Percentiles rank a stretch among this genome's conserved stretches.
Conservation (phyloP, 2,888 invertebrate species). For the Rotaria socialis region DNA sequence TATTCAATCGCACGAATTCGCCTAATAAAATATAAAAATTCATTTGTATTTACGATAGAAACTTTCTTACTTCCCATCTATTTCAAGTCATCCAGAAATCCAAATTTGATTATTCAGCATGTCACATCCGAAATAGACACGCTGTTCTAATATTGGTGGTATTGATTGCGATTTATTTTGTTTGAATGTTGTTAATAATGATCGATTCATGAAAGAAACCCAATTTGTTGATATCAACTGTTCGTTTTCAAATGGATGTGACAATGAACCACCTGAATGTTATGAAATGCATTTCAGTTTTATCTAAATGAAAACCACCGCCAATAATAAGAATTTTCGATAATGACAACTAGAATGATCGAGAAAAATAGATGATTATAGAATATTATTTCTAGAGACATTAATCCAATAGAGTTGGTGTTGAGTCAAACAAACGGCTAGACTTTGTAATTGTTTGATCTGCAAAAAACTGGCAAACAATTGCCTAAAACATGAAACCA, state of each 20-base stretch:
- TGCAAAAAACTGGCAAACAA: too few relatives aligned
- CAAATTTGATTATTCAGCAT: not conserved
- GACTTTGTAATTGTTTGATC: too few relatives aligned
- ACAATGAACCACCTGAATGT: not conserved
- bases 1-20: not conserved
- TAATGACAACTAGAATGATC: not conserved
- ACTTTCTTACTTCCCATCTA: not conserved
- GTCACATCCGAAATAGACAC: not conserved
- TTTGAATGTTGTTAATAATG: too few relatives aligned
- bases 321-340: not conserved
- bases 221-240: not conserved
- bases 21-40: not conserved
- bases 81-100: not conserved
- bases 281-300: not conserved
- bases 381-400: too few relatives aligned
- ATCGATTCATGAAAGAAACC: not conserved
- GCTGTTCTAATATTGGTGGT: not conserved
- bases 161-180: not conserved
- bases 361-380: too few relatives aligned
- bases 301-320: not conserved
- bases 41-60: not conserved
- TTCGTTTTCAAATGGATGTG: slow-evolving; percentile 15
- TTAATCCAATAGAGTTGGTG: too few relatives aligned
- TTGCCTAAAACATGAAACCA: too few relatives aligned
- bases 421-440: too few relatives aligned